Conservation (phyloP, 2,797 vertebrate species). For the Diplodus puntazzo region DNA sequence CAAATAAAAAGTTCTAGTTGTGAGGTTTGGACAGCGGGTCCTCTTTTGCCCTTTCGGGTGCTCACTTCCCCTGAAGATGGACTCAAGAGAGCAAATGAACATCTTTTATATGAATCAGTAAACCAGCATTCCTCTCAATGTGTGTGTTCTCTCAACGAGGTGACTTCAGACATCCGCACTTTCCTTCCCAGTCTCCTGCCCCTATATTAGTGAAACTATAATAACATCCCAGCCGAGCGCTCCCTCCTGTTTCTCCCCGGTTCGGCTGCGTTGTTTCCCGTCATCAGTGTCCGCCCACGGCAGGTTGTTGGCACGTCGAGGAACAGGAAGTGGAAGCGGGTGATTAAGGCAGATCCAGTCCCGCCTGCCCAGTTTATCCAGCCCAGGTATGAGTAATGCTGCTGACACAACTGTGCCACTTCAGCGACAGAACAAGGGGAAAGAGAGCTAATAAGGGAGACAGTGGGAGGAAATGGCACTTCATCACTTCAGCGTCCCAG, state of each 20-base stretch:
- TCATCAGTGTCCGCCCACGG: conserved; percentile 65
- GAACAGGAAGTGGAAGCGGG: conserved; percentile 78
- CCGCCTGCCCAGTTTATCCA: conserved; percentile 51
- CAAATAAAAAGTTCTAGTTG: not conserved
- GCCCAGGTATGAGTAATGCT: conserved; percentile 73
- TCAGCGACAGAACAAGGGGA: conserved; percentile 38
- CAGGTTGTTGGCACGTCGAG: conserved; percentile 36
- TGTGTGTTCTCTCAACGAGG: not conserved
- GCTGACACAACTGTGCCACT: conserved; percentile 70
- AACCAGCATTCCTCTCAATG: not conserved
- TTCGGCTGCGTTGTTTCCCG: conserved; percentile 40
- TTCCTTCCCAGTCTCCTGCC: not conserved
- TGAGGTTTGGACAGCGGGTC: not conserved
- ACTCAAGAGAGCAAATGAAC: not conserved
- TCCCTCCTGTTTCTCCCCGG: conserved; percentile 30
- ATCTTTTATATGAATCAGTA: not conserved
- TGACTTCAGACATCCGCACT: conserved; percentile 5
- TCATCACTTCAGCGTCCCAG: conserved; percentile 49
- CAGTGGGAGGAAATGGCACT: conserved; percentile 62
- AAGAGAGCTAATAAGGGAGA: conserved; percentile 57
- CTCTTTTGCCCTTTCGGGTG: not conserved
- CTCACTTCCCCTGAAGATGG: not conserved
- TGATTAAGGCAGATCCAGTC: conserved; percentile 69
- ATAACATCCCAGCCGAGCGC: conserved; percentile 41
- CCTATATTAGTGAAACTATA: conserved; percentile 48